These are phyloP conservation scores for Antigone vipio DNA, from an alignment of 2,113 vertebrate species.

Conservation along the genomic window DNA sequence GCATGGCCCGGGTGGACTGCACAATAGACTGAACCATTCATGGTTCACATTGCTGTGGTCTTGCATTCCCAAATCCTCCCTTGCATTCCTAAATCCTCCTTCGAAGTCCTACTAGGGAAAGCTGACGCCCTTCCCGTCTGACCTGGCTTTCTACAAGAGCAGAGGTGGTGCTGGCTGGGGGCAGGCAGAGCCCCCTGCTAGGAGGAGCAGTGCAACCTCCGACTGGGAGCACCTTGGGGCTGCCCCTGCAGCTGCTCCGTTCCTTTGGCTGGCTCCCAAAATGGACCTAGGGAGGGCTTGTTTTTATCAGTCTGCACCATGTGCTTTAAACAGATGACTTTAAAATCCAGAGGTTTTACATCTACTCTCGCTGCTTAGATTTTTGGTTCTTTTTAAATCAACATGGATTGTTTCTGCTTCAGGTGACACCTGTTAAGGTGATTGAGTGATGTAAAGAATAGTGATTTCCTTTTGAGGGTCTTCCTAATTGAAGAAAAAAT, in stretches of 20 bases:
- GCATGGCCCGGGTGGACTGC: fast-evolving
- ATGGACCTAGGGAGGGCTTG: not conserved
- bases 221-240: not conserved
- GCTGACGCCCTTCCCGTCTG: not conserved
- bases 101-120: not conserved
- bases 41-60: not conserved
- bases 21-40: not conserved
- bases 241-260: not conserved
- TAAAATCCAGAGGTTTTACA: not conserved
- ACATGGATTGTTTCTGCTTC: not conserved
- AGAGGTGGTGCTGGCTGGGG: not conserved
- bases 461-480: not conserved
- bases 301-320: not conserved
- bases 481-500: not conserved
- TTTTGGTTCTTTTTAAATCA: not conserved
- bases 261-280: not conserved
- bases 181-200: fast-evolving
- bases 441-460: not conserved
- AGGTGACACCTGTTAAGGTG: not conserved
- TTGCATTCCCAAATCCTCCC: not conserved
- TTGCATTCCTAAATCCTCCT: not conserved
- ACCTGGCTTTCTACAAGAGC: not conserved
- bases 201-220: not conserved
- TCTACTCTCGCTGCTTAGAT: not conserved
- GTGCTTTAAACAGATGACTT: not conserved